Conservation (phyloP, 2,113 vertebrate genomes). For the Sciurus niger region DNA sequence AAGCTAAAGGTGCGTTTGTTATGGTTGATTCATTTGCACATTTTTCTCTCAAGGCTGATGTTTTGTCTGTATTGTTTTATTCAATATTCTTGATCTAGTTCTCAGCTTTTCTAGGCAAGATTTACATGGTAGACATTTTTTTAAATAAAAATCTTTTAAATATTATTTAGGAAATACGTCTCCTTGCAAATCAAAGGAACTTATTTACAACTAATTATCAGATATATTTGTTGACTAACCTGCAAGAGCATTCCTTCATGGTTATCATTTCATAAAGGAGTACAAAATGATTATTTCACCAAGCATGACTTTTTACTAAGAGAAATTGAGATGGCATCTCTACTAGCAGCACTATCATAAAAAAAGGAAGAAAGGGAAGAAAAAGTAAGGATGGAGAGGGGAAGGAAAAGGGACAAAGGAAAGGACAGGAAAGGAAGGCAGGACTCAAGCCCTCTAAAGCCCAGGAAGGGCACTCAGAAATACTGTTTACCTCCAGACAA, state of each 20-base stretch:
- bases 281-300: background rate
- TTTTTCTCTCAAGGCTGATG: background rate
- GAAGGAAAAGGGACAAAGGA: background rate
- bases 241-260: background rate
- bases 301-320: background rate
- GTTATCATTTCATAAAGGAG: background rate
- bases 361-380: too few relatives aligned
- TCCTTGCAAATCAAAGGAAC: background rate
- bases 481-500: background rate
- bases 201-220: conserved; percentile 28
- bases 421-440: background rate
- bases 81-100: background rate
- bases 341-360: background rate
- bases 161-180: conserved; percentile 10
- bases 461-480: background rate
- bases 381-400: rapidly evolving
- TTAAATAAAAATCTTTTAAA: background rate
- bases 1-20: conserved; percentile 65
- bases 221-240: background rate
- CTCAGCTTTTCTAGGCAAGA: conserved; percentile 12
- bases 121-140: background rate
- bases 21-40: background rate
- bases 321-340: background rate
- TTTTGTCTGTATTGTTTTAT: background rate
- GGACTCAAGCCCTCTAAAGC: background rate